A percentile compares a stretch with the other conserved stretches of the same genome.
Conservation (phyloP, 2,888 invertebrate genomes). For the Calliphora vomitoria region DNA sequence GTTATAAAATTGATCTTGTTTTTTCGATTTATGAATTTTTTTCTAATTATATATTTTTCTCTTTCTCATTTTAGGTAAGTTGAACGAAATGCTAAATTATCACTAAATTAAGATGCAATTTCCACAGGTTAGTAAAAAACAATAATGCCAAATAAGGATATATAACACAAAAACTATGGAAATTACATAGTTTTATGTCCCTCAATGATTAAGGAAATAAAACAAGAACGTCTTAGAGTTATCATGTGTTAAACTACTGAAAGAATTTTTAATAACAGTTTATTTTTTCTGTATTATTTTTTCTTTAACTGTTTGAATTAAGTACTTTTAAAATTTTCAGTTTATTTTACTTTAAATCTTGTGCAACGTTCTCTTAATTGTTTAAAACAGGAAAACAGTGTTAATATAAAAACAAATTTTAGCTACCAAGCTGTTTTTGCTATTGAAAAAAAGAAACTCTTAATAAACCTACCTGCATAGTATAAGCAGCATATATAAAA, state of each 20-base stretch:
- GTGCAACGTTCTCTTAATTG: neutral
- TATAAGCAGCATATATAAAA: slow-evolving; percentile 5
- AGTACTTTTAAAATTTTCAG: too few species aligned
- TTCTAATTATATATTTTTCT: neutral
- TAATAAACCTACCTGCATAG: slow-evolving; percentile 60
- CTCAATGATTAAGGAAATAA: too few species aligned
- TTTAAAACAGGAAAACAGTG: neutral
- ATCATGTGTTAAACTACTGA: too few species aligned
- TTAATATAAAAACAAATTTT: neutral
- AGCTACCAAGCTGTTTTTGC: neutral
- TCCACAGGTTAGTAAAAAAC: neutral
- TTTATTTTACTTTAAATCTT: too few species aligned
- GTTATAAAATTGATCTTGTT: neutral
- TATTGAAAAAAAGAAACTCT: neutral
- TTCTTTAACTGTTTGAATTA: too few species aligned
- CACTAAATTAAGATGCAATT: neutral
- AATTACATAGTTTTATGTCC: too few species aligned
- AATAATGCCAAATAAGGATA: too few species aligned
- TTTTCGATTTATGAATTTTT: neutral
- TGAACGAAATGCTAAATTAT: neutral
- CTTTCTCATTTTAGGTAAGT: slow-evolving; percentile 33
- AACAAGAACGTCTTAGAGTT: too few species aligned
- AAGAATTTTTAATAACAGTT: too few species aligned
- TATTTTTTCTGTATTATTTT: too few species aligned
- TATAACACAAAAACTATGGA: too few species aligned